A percentile compares a stretch with the other conserved stretches of the same genome.
These are phyloP conservation scores for Trichonephila inaurata DNA, from an alignment of 1,140 invertebrate species.

Conservation along the genomic window DNA sequence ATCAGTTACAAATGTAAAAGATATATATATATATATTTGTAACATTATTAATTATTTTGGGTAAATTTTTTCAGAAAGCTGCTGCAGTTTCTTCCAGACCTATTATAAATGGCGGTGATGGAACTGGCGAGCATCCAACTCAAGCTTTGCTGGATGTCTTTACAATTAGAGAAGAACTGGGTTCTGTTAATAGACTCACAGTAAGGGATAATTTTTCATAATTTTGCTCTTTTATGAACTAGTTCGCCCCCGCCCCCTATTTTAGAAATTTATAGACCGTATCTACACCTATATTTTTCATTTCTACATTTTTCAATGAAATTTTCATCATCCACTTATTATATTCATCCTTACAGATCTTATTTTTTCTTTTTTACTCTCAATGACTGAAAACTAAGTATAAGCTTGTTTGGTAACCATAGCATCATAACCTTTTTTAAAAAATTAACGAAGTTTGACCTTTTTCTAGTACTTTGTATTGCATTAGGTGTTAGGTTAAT, in stretches of 20 bases:
- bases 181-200: conserved; percentile 97
- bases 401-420: too few relatives aligned
- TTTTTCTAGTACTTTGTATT: too few relatives aligned
- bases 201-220: conserved; percentile 78
- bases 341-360: too few relatives aligned
- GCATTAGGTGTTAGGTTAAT: too few relatives aligned
- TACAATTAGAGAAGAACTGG: conserved; percentile 99
- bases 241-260: neutral
- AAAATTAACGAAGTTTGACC: too few relatives aligned
- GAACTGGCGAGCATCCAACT: conserved; percentile 98
- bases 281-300: too few relatives aligned
- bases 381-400: too few relatives aligned
- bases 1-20: too few relatives aligned
- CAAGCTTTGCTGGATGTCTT: conserved; percentile 98
- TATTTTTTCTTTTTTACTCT: too few relatives aligned
- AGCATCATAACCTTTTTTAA: too few relatives aligned
- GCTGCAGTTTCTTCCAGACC: conserved; percentile 91
- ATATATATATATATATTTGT: neutral
- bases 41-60: neutral
- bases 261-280: neutral
- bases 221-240: conserved; percentile 79
- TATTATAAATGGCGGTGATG: conserved; percentile 98
- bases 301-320: too few relatives aligned
- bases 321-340: too few relatives aligned
- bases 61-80: conserved; percentile 85